Base-by-base conservation (phyloP, 1,140 invertebrate species). In the Mya arenaria region DNA sequence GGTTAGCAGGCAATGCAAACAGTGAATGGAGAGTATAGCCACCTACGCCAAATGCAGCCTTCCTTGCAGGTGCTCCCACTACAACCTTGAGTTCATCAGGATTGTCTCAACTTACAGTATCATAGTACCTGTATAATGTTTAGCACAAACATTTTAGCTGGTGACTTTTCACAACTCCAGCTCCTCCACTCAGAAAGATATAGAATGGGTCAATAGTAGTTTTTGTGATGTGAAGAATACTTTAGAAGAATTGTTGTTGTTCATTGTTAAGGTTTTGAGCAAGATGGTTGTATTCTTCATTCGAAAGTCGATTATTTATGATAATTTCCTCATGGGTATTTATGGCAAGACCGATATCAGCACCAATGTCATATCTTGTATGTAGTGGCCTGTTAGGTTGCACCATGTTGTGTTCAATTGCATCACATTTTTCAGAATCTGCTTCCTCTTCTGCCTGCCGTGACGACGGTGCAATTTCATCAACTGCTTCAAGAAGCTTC, bases 31-130 rank as follows among this genome's bases (percentile, higher is more conserved):
- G 62, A 23, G 17, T 66, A 15, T 66, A 13, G 34, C 32, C 17
- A 13, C 62, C 34, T 13, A 66, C 34, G 4, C 17, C 15, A 30
- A 66, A 66, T 66, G 62, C 62, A 10, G 62, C 62, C 34, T 66
- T 66, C 13, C 5, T 32, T 17, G 62, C 34, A 37, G 62, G 62
- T n/a, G 62, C 62, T 34, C 62, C 62, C 8, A 66, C 28, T 10
- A 66, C 28, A 30, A 66, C 62, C 32, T 66, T 66, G 8, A 66
- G 13, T 66, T 66, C 28, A 66, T 73, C 58, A 41, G 74, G 58
- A 56, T 56, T 56, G n/a, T 39, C 34, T 55, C 66, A 66, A 19
- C 19, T 17, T 25, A 4, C 30, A 19, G 41, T 69, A 34, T 79
- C 58, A n/a, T 39, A 56, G 25, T 25, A 41, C 4, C 58, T 25